Conservation (phyloP, 2,797 vertebrate genomes). For the Pelobates cultripes region DNA sequence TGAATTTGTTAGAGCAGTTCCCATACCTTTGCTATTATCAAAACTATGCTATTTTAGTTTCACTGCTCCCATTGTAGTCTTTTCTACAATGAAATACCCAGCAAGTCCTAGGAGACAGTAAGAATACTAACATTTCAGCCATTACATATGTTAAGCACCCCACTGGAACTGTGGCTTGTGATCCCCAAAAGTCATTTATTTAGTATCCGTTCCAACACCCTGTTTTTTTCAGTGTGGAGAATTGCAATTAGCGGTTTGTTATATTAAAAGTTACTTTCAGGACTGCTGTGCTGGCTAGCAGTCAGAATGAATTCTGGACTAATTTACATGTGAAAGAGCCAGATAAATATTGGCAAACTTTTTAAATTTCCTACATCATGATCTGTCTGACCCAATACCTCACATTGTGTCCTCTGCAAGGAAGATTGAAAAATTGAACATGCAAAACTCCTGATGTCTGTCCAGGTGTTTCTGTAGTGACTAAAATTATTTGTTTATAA, state of each 20-base stretch:
- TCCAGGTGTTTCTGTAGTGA: constrained; percentile 31
- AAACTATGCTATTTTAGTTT: too few relatives aligned
- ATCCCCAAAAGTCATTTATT: not conserved
- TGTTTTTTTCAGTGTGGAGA: not conserved
- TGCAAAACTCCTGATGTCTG: constrained; percentile 12
- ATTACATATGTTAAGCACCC: too few relatives aligned
- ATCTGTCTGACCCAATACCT: constrained; percentile 28
- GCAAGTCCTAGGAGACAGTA: too few relatives aligned
- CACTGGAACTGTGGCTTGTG: too few relatives aligned
- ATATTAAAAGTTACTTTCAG: not conserved
- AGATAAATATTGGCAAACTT: constrained; percentile 27
- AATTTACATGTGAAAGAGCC: not conserved
- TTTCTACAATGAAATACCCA: not conserved
- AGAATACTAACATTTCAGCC: too few relatives aligned
- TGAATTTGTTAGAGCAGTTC: too few relatives aligned
- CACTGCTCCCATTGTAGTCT: too few relatives aligned
- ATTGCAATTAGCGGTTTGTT: not conserved
- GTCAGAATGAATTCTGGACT: not conserved
- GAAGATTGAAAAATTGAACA: constrained; percentile 16
- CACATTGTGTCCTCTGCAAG: constrained; percentile 5
- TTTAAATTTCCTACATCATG: constrained; percentile 17
- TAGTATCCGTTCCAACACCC: not conserved
- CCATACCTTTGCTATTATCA: too few relatives aligned
- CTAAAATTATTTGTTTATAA: constrained; percentile 16
- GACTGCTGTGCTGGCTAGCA: constrained; percentile 14